Evolutionary conservation across 1,140 invertebrate genomes (phyloP), one percentile per base, ranked within the genome.

Genomic region (Drosophila athabasca): DNA sequence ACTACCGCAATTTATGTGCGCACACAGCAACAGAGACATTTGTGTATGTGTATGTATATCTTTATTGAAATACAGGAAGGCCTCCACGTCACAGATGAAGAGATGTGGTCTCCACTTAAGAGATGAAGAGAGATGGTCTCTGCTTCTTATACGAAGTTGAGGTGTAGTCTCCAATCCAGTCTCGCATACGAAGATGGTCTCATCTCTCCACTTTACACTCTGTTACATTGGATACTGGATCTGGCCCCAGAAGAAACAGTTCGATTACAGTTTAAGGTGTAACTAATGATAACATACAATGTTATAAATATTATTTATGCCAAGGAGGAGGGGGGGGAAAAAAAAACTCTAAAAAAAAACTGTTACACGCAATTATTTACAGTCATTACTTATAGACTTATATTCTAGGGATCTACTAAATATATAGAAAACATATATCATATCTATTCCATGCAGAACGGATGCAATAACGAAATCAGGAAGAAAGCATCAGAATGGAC

Each of bases 1-100:
- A 78, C 79, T 82, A 55, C 70, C 44, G 79, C 61, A 81, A 85
- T 85, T 85, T 74, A 49, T 55, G 26, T 35, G 41, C 29, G 41
- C 41, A 65, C 55, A 39, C 39, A 67, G 77, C 61, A 41, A 60
- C 46, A 45, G 35, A 26, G 31, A 8, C 31, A 31, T 9, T 70
- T 64, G 62, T 59, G 78, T 69, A 5, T 26, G 24, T 26, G 24
- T 26, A 24, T 24, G 22, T 24, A 2, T 24, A 26, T 26, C 59
- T 82, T 78, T 77, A 77, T 69, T 65, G 19, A 73, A 62, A 79
- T 69, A 69, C 7, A 19, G 8, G 43, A 26, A 39, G 57, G 44
- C 41, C 64, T 45, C 29, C 43, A 13, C 8, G 35, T 11, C 51
- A 54, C 62, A 35, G 31, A 31, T 31, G 6, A 8, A 19, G 8